Base-by-base conservation (phyloP, 2,797 vertebrate species). In the Arctocebus calabarensis region DNA sequence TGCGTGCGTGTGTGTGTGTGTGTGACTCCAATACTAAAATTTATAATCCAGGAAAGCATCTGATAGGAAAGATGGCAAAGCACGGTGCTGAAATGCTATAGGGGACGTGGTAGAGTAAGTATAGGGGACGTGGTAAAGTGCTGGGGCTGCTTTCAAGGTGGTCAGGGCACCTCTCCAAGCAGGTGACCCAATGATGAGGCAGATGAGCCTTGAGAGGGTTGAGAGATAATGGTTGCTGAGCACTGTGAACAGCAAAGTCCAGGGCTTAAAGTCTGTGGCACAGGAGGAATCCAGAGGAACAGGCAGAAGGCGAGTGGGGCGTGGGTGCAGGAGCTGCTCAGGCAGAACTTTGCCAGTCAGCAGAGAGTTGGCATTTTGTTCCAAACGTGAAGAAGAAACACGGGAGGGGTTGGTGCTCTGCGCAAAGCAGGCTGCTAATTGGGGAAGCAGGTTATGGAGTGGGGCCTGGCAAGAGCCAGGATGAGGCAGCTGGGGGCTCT, bases 221-320 rank as follows among this genome's bases (percentile, higher is more conserved):
- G 11, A 34, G 52, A 25, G 62, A 13, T 37, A 48, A 45, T 48
- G 34, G n/a, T 34, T 34, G 59, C 61, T 73, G 34, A 91, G 43
- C 27, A 20, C 8, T 13, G 55, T 40, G 43, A 20, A 45, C 27
- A 52, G 17, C 29, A 29, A 14, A n/a, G 11, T 48, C n/a, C 48
- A 7, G 20, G 66, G 40, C 20, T 40, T 25, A 25, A 27, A 75
- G 37, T 2, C 22, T 23, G n/a, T 85, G 16, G 66, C 11, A 34
- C 14, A 57, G 23, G 40, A 52, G 48, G 14, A 5, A 5, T 0
- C 0, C 34, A 8, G 61, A 52, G 29, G 37, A 61, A 23, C 48
- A 5, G 12, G 16, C 4, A 22, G 45, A 37, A 37, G 22, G 6
- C 2, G 45, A 16, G 1, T 0, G 7, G 59, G 59, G 13, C 11